Percentiles rank a stretch among this genome's conserved stretches.
phyloP scores from a whole-genome alignment of 2,113 vertebrate genomes.

The Toxostoma redivivum region DNA sequence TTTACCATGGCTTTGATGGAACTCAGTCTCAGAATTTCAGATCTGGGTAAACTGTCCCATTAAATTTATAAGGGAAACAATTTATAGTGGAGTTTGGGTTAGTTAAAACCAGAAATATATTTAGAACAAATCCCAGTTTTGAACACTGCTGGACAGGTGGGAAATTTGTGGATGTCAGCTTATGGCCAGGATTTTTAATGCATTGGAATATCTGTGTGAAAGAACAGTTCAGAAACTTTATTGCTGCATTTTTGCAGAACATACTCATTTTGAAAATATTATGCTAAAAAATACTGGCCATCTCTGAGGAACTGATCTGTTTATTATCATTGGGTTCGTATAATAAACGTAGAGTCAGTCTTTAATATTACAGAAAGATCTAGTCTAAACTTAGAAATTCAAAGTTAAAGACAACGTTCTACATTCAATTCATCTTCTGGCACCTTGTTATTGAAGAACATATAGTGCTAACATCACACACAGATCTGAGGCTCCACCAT shows the following conservation, averaged over 20 bases:
- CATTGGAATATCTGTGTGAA: not conserved
- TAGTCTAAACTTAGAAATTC: slow-evolving; percentile 35
- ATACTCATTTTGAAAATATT: not conserved
- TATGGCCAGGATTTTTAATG: not conserved
- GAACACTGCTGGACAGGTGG: slow-evolving; percentile 13
- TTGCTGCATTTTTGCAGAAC: not conserved
- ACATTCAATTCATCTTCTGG: slow-evolving; percentile 38
- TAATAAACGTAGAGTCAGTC: not conserved
- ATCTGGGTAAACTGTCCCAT: slow-evolving; percentile 10
- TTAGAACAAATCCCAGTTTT: not conserved
- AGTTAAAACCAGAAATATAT: slow-evolving; percentile 10
- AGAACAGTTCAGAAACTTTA: not conserved
- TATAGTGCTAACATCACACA: slow-evolving; percentile 48
- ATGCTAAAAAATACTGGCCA: not conserved
- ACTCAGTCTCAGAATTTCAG: not conserved
- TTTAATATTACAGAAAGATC: slow-evolving; percentile 10
- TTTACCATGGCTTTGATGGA: not conserved
- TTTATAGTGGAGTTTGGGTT: not conserved
- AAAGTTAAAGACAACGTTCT: slow-evolving; percentile 15
- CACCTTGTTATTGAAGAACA: slow-evolving; percentile 52
- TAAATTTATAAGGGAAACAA: slow-evolving; percentile 9
- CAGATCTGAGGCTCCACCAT: slow-evolving; percentile 42
- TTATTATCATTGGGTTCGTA: not conserved
- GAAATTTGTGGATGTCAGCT: not conserved
- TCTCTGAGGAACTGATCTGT: not conserved